Conservation (phyloP, 2,797 vertebrate genomes). For the Morus bassanus region DNA sequence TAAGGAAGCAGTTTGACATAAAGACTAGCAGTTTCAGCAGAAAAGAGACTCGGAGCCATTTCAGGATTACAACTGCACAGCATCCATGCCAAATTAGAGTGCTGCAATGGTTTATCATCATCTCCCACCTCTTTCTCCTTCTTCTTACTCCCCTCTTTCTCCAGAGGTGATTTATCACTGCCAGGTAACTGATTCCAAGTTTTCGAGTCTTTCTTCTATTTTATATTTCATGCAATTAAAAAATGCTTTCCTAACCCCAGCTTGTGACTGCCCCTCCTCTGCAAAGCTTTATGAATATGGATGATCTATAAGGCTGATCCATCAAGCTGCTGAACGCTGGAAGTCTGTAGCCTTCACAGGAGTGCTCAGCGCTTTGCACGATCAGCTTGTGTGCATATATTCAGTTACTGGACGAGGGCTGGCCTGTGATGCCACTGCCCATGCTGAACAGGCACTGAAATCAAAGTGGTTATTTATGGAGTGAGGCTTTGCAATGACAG, state of each 20-base stretch:
- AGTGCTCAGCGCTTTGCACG: not conserved
- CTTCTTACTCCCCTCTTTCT: slow-evolving; percentile 8
- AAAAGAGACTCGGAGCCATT: not conserved
- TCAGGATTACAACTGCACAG: not conserved
- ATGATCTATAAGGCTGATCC: not conserved
- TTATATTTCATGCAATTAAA: not conserved
- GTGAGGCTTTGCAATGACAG: not conserved
- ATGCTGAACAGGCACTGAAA: not conserved
- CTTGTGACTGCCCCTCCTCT: not conserved
- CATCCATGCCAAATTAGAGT: not conserved
- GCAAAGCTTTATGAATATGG: not conserved
- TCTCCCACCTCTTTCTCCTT: not conserved
- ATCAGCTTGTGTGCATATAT: not conserved
- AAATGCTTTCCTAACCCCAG: not conserved
- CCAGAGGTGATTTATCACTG: slow-evolving; percentile 28
- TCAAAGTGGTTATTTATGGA: not conserved
- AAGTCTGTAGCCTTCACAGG: not conserved
- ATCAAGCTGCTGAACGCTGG: not conserved
- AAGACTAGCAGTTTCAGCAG: not conserved
- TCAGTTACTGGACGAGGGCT: not conserved
- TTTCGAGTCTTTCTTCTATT: not conserved
- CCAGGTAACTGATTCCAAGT: not conserved
- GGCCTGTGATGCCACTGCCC: not conserved
- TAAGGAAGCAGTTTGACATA: not conserved
- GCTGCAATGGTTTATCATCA: not conserved